Evolutionary conservation across 2,113 vertebrate genomes (phyloP), one percentile per base, ranked within the genome.

Genomic region (Gymnocephalus cernua): DNA sequence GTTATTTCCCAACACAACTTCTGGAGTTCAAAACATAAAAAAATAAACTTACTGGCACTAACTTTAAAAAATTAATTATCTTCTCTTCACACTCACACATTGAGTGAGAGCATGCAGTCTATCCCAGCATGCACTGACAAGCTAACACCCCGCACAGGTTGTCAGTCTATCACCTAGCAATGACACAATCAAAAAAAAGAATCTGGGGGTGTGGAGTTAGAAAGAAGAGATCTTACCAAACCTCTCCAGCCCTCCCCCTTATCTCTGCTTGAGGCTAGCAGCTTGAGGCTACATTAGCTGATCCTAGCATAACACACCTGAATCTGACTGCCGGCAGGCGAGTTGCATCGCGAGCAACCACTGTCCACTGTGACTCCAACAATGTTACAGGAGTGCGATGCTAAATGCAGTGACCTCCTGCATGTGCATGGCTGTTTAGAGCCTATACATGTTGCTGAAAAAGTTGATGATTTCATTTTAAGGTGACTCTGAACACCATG

Each of bases 371-470:
- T 12, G 14, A 44, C 32, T 58, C 41, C 7, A 32, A 47, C 27
- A 32, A 1, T 18, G 29, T 62, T 35, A 6, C 27, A 74, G 9
- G 29, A 25, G 1, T 29, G 35, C 3, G 3, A 32, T 11, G 8
- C 44, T 23, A 23, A 61, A 51, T 25, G 38, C 21, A n/a, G n/a
- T 3, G 9, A 29, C 23, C 50, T 7, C 5, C 27, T 53, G 4
- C 45, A 19, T 54, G 59, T 16, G 18, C 45, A 27, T 19, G 18
- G 8, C 50, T 57, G 38, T 35, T 3, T 19, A 12, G 21, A 0
- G 2, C 10, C 8, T 32, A 4, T 44, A 19, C 68, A 6, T 74
- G 64, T 74, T 70, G 51, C 73, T 84, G 81, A 64, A 80, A 63
- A 32, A 1, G 48, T 4, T 44, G 23, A 54, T 6, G 53, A 23